Conservation (phyloP, 2,113 vertebrate species). For the Pachyramphus minor region DNA sequence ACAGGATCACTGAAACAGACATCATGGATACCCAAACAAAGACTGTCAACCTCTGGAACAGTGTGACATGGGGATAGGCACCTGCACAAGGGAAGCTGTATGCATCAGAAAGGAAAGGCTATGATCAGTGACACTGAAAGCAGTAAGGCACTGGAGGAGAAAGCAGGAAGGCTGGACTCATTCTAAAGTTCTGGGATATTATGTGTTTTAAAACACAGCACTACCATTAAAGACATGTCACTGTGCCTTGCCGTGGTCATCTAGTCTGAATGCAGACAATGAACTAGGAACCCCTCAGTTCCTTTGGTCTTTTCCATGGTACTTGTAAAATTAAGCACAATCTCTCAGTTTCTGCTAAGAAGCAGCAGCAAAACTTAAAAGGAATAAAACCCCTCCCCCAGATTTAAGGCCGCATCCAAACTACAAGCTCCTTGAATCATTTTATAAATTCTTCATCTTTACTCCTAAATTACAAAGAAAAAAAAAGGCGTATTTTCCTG, state of each 20-base stretch:
- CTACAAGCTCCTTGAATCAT: neutral
- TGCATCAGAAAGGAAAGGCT: neutral
- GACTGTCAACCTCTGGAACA: neutral
- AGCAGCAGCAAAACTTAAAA: neutral
- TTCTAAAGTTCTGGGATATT: neutral
- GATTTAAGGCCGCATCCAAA: neutral
- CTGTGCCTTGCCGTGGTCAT: neutral
- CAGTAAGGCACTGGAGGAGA: neutral
- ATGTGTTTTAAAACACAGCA: neutral
- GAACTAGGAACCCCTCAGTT: neutral
- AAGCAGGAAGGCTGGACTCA: neutral
- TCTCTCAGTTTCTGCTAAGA: neutral
- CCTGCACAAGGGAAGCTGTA: neutral
- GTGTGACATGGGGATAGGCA: neutral
- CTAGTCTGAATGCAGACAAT: neutral
- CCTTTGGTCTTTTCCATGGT: neutral
- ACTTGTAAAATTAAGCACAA: neutral
- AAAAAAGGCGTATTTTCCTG: fast-evolving
- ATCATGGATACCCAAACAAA: neutral
- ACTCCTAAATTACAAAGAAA: neutral
- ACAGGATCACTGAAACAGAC: neutral
- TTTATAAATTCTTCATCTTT: neutral
- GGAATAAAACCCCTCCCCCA: neutral
- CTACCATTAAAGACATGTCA: neutral
- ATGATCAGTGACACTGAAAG: neutral